phyloP scores from a whole-genome alignment of 2,797 vertebrate species.

The Ptychobarbus kaznakovi region DNA sequence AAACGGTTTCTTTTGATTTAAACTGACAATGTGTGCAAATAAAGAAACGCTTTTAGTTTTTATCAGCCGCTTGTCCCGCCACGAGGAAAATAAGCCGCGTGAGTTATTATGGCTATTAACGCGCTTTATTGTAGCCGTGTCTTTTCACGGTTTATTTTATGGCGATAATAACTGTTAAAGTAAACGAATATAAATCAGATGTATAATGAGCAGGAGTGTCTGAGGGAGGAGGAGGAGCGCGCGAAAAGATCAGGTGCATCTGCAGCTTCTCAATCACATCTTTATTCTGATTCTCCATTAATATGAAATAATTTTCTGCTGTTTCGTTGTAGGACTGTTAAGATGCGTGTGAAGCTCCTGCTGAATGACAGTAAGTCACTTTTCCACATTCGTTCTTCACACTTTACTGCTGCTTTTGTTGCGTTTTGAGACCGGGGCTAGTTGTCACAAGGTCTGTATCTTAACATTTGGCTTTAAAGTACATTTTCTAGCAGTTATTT shows the following conservation, averaged over 20 bases:
- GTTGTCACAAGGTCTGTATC: not conserved
- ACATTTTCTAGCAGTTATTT: not conserved
- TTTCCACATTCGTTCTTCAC: not conserved
- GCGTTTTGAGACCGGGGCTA: not conserved
- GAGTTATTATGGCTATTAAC: not conserved
- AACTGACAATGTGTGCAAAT: not conserved
- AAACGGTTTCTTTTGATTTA: not conserved
- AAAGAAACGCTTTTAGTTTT: not conserved
- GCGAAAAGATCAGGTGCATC: constrained; percentile 21
- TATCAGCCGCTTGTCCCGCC: not conserved
- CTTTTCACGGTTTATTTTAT: not conserved
- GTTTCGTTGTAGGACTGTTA: not conserved
- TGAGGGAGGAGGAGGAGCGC: not conserved
- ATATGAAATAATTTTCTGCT: not conserved
- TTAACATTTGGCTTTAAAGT: not conserved
- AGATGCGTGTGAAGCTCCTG: not conserved
- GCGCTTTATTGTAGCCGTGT: not conserved
- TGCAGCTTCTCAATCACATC: not conserved
- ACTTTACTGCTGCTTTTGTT: not conserved
- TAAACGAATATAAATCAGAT: not conserved
- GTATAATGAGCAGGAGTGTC: not conserved
- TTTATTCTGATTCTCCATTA: not conserved
- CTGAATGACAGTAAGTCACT: constrained; percentile 39
- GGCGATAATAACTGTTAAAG: not conserved
- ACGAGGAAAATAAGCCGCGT: not conserved